Evolutionary conservation across 2,797 vertebrate species (phyloP), one percentile per base, ranked within the genome.

Genomic region (Rhynchotus rufescens): DNA sequence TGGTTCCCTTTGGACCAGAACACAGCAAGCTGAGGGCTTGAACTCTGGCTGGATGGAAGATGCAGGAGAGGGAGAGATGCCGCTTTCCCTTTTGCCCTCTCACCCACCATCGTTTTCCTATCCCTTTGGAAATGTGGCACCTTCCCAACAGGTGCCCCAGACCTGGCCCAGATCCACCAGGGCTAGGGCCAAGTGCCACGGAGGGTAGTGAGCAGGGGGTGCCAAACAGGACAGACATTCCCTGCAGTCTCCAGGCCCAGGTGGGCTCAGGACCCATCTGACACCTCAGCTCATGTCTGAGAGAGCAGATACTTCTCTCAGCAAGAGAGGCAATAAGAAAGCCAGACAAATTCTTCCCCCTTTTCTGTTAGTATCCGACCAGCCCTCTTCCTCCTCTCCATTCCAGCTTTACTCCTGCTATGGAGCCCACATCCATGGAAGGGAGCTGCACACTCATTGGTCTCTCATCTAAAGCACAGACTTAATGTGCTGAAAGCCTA

Each of bases 101-200:
- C 21, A 10, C 75, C 68, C 28, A 75, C 17, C 4, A 4, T 57
- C 5, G 49, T 87, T 11, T 82, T 89, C 26, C 14, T 26, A 49
- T 13, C 6, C 4, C 13, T 7, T 61, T 47, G 15, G 38, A 36
- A 61, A 65, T 6, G 6, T 10, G 36, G 19, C 26, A 61, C 5
- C 12, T 94, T 92, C 30, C 44, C 91, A 69, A 32, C 25, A 61
- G 36, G 36, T 36, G 36, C 36, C 36, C 36, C 36, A 36, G 36
- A 36, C 36, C 36, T 36, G 36, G 36, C 0, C 0, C 26, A 6
- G 10, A 36, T 36, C 25, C 68, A 69, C 56, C 3, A 38, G 2
- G 19, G 1, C 4, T 36, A 30, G 12, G 15, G 3, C 12, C 21
- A 52, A 10, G 38, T 52, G 49, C 19, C 40, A 49, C 14, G 12